phyloP scores from a whole-genome alignment of 23 tunicate genomes.

The Oikopleura albicans region DNA sequence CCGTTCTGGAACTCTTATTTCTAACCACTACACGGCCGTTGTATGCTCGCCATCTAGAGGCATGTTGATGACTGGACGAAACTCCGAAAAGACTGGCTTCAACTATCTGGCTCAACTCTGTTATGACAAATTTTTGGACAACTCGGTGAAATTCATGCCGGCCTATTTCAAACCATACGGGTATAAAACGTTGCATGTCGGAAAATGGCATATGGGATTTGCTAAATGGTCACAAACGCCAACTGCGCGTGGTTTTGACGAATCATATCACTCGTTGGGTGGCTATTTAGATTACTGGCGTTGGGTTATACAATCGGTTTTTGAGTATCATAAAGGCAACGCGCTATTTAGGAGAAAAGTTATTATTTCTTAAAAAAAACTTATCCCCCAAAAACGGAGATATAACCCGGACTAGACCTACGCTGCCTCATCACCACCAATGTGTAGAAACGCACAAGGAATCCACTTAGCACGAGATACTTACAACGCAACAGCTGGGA shows the following conservation, averaged over 20 bases:
- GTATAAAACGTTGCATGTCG: slow-evolving; percentile 10
- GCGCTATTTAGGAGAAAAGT: no score
- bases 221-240: slow-evolving; percentile 1
- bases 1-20: neutral
- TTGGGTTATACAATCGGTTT: no score
- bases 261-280: neutral
- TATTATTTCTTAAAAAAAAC: no score
- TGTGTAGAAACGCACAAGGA: neutral
- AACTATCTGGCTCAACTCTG: neutral
- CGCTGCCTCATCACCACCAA: neutral
- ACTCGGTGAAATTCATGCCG: neutral
- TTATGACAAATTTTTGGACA: neutral
- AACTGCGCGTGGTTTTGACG: neutral
- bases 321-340: no score
- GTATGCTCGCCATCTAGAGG: slow-evolving; percentile 2
- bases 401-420: no score
- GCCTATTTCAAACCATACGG: neutral
- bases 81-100: neutral
- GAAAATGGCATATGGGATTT: slow-evolving; percentile 13
- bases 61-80: neutral
- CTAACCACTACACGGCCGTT: slow-evolving; percentile 6
- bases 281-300: neutral
- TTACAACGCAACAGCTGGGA: neutral
- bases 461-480: neutral
- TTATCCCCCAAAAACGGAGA: no score